These are phyloP conservation scores for Sycophila sp. DNA, from an alignment of 1,140 invertebrate species.

Conservation along the genomic window DNA sequence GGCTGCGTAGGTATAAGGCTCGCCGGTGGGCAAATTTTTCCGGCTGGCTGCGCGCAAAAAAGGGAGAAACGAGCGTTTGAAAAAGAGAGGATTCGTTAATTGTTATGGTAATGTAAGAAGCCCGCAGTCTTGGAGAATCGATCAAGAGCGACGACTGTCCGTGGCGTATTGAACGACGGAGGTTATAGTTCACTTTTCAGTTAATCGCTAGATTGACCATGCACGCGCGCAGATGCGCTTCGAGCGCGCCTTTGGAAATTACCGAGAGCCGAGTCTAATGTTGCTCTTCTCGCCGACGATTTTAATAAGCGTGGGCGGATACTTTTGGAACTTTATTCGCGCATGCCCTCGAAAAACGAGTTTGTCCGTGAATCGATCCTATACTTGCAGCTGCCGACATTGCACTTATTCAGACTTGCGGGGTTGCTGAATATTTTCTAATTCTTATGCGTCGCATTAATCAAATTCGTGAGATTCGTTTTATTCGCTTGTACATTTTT, in stretches of 20 bases:
- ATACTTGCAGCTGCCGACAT: no score
- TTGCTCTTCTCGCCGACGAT: background rate
- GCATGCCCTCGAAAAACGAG: background rate
- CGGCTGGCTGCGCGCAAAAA: background rate
- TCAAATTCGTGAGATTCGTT: no score
- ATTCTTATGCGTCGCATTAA: no score
- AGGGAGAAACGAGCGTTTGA: background rate
- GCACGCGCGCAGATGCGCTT: background rate
- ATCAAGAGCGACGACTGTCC: conserved; percentile 22
- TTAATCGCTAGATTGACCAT: conserved; percentile 22
- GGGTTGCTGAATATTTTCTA: no score
- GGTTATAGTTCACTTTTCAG: conserved; percentile 34
- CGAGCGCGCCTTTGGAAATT: background rate
- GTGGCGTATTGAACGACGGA: background rate
- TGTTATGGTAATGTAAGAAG: conserved; percentile 33
- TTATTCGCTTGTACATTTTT: no score
- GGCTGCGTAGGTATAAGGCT: background rate
- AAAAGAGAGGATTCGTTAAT: conserved; percentile 30
- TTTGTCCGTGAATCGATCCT: no score
- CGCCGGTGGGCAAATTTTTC: background rate
- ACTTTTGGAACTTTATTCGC: background rate
- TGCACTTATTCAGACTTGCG: no score
- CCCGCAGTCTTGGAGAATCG: conserved; percentile 24
- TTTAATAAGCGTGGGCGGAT: conserved; percentile 9
- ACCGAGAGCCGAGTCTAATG: background rate